These are phyloP conservation scores for Eilema sororculum DNA, from an alignment of 2,888 invertebrate genomes.

Conservation along the genomic window DNA sequence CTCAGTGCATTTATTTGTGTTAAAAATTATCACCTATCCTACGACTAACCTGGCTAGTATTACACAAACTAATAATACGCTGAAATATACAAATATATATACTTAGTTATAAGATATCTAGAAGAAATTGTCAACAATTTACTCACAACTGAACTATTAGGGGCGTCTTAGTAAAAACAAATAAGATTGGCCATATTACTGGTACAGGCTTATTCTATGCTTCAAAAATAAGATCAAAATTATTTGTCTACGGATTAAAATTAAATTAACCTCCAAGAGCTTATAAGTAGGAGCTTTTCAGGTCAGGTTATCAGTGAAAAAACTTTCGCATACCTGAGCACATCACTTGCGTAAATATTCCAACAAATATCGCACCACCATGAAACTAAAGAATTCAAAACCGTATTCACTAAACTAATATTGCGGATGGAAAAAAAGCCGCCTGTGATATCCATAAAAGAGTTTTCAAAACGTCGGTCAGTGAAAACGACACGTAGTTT, in stretches of 20 bases:
- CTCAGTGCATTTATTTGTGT: too few species aligned
- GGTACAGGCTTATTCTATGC: too few species aligned
- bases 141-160: too few species aligned
- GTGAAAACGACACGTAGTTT: constrained; percentile 56
- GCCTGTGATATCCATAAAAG: constrained; percentile 47
- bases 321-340: neutral
- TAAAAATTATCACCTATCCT: too few species aligned
- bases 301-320: neutral
- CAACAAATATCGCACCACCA: neutral
- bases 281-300: too few species aligned
- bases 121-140: too few species aligned
- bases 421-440: constrained; percentile 43
- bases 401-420: constrained; percentile 33
- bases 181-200: neutral
- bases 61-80: too few species aligned
- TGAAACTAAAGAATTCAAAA: neutral
- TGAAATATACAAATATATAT: too few species aligned
- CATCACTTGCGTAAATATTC: neutral
- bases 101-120: too few species aligned
- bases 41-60: too few species aligned
- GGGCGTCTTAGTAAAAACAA: neutral
- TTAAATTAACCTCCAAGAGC: neutral
- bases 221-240: too few species aligned
- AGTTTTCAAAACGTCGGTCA: constrained; percentile 63
- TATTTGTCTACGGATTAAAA: neutral